phyloP scores from a whole-genome alignment of 1,140 invertebrate genomes.

The Helicoverpa zea region DNA sequence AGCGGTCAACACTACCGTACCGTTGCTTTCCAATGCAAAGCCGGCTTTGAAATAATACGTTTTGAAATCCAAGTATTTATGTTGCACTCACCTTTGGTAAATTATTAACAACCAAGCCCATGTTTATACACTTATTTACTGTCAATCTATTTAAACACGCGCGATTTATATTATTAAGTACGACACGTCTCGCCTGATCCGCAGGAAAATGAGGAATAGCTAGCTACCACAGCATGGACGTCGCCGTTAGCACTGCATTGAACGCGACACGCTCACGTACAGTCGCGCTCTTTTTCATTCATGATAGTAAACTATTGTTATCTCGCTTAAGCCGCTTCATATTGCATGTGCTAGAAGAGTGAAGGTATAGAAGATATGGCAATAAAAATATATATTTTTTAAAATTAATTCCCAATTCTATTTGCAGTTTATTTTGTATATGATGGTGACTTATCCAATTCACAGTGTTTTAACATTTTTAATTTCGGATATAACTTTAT shows the following conservation, averaged over 20 bases:
- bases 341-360: conserved; percentile 62
- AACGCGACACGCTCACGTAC: conserved; percentile 64
- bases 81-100: conserved; percentile 77
- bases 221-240: conserved; percentile 30
- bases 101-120: conserved; percentile 82
- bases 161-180: conserved; percentile 57
- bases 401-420: no score
- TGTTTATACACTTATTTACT: conserved; percentile 65
- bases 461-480: not conserved
- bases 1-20: conserved; percentile 85
- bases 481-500: conserved; percentile 54
- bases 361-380: conserved; percentile 53
- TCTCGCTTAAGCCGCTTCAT: conserved; percentile 68
- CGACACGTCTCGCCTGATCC: conserved; percentile 76
- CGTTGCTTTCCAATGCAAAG: conserved; percentile 82
- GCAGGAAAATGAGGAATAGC: conserved; percentile 74
- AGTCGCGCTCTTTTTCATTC: conserved; percentile 79
- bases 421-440: not conserved
- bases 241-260: conserved; percentile 61
- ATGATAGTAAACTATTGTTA: conserved; percentile 79
- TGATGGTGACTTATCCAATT: not conserved
- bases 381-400: not conserved
- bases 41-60: conserved; percentile 66
- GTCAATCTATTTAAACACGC: conserved; percentile 50
- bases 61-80: conserved; percentile 45